Conservation (phyloP, 2,888 invertebrate species). For the Boloria selene region DNA sequence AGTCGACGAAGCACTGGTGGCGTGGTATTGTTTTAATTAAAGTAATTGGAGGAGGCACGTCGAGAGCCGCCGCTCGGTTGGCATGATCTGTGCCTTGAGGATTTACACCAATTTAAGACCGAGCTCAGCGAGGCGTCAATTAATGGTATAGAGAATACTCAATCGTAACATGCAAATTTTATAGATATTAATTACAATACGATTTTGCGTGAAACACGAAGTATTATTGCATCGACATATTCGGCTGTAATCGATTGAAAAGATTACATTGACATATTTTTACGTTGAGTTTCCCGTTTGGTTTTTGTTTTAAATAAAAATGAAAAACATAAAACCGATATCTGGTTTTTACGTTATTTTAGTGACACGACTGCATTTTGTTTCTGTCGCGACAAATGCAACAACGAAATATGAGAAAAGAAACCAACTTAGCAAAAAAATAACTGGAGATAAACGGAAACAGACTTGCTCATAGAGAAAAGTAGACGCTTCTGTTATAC, state of each 20-base stretch:
- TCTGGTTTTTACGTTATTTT: slow-evolving; percentile 30
- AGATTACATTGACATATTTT: slow-evolving; percentile 28
- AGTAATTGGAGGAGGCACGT: slow-evolving; percentile 82
- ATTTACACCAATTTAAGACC: slow-evolving; percentile 80
- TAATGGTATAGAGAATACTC: slow-evolving; percentile 64
- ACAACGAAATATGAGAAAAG: slow-evolving; percentile 68
- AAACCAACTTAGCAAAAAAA: slow-evolving; percentile 70
- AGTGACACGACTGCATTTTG: slow-evolving; percentile 35
- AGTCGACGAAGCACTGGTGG: slow-evolving; percentile 77
- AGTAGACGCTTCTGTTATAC: slow-evolving; percentile 66
- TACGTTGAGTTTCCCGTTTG: slow-evolving; percentile 12
- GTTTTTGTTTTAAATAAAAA: slow-evolving; percentile 30
- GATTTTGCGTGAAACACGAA: slow-evolving; percentile 28
- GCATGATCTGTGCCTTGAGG: slow-evolving; percentile 81
- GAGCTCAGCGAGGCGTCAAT: slow-evolving; percentile 73
- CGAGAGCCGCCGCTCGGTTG: slow-evolving; percentile 73
- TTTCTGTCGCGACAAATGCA: slow-evolving; percentile 63
- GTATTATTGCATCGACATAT: slow-evolving; percentile 26
- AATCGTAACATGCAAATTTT: slow-evolving; percentile 51
- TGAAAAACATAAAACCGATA: slow-evolving; percentile 24
- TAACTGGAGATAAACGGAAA: slow-evolving; percentile 77
- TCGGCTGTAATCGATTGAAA: slow-evolving; percentile 13
- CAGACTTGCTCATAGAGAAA: slow-evolving; percentile 76
- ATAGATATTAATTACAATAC: slow-evolving; percentile 30
- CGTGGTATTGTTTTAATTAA: slow-evolving; percentile 82